These are phyloP conservation scores for Laspeyria flexula DNA, from an alignment of 2,888 invertebrate species.

Conservation along the genomic window DNA sequence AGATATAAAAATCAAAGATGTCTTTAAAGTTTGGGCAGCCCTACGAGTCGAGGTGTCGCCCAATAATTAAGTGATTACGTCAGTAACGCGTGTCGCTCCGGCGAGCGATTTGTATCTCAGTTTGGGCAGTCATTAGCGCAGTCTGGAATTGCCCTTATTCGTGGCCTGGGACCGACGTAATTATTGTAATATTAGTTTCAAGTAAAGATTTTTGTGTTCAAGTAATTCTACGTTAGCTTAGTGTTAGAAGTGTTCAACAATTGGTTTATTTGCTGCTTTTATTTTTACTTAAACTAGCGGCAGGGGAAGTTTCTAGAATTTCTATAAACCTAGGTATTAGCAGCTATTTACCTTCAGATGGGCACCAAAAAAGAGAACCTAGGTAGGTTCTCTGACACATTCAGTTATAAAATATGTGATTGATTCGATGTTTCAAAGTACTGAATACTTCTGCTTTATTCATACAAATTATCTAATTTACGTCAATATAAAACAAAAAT, in stretches of 20 bases:
- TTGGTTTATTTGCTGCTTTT: slow-evolving; percentile 1
- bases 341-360: too few relatives aligned
- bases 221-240: slow-evolving; percentile 3
- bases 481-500: too few relatives aligned
- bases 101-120: slow-evolving; percentile 79
- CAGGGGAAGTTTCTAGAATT: too few relatives aligned
- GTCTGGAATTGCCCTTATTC: slow-evolving; percentile 49
- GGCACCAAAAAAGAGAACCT: too few relatives aligned
- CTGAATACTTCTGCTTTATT: too few relatives aligned
- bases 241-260: slow-evolving; percentile 4
- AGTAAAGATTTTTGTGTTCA: slow-evolving; percentile 10
- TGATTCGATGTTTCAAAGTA: too few relatives aligned
- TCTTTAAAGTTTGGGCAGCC: slow-evolving; percentile 59
- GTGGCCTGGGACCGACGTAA: slow-evolving; percentile 36
- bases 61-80: slow-evolving; percentile 85
- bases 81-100: slow-evolving; percentile 76
- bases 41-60: slow-evolving; percentile 74
- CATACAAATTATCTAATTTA: too few relatives aligned
- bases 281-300: background rate
- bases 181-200: slow-evolving; percentile 35
- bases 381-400: too few relatives aligned
- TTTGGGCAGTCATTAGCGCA: slow-evolving; percentile 67
- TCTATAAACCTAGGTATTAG: too few relatives aligned
- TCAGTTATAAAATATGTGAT: too few relatives aligned
- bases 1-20: background rate